These are phyloP conservation scores for Tupiocoris notatus DNA, from an alignment of 2,888 invertebrate genomes.

Conservation along the genomic window DNA sequence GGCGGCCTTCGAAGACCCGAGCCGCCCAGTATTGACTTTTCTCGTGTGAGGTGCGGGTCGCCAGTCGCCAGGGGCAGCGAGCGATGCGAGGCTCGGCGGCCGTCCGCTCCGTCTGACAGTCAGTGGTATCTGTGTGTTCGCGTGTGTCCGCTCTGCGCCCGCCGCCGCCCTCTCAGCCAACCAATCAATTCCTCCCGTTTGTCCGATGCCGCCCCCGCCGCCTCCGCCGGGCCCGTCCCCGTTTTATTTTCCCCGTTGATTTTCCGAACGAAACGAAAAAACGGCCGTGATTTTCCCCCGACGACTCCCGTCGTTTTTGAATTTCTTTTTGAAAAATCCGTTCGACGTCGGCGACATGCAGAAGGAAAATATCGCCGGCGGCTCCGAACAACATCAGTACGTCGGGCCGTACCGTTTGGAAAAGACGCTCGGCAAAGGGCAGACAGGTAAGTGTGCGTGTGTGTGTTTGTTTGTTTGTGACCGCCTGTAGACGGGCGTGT, in stretches of 20 bases:
- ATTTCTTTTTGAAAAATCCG: neutral
- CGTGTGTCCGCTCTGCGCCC: neutral
- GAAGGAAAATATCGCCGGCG: constrained; percentile 38
- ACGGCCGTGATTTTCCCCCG: neutral
- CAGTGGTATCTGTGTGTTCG: neutral
- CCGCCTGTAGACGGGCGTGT: neutral
- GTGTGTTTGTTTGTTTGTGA: neutral
- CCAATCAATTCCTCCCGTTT: neutral
- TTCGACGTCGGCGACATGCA: constrained; percentile 18
- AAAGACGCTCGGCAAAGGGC: constrained; percentile 98
- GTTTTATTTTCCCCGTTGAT: neutral
- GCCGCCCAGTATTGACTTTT: constrained; percentile 41
- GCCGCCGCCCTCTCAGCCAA: neutral
- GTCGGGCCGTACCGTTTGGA: constrained; percentile 98
- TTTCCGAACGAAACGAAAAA: neutral
- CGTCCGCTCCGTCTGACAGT: neutral
- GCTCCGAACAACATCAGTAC: constrained; percentile 76
- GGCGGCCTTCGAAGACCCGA: constrained; percentile 6
- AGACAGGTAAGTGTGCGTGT: constrained; percentile 76
- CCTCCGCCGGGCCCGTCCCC: neutral
- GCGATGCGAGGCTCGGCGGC: constrained; percentile 7
- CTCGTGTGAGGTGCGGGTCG: constrained; percentile 18
- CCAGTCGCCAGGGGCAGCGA: neutral
- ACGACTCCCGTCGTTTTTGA: neutral
- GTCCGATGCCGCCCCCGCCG: neutral